Conservation (phyloP, 2,888 invertebrate species). For the Perithous albicinctus region DNA sequence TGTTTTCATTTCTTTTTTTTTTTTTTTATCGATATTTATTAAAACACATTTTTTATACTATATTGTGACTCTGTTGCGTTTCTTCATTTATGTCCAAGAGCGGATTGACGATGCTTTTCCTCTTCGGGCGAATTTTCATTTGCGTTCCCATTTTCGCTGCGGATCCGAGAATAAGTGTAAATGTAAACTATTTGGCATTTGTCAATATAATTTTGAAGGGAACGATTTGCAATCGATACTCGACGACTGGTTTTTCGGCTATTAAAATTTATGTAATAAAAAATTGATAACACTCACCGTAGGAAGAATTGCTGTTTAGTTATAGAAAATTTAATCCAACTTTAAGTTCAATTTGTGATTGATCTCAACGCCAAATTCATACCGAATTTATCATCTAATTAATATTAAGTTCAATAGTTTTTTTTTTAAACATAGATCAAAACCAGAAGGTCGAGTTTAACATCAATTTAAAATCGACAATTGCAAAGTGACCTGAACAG, state of each 20-base stretch:
- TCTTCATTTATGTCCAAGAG: not conserved
- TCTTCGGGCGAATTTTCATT: not conserved
- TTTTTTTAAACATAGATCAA: no score
- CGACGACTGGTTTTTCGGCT: slow-evolving; percentile 29
- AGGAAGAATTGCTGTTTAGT: no score
- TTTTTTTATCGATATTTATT: slow-evolving; percentile 83
- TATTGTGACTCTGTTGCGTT: slow-evolving; percentile 54
- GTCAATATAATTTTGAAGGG: no score
- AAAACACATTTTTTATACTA: slow-evolving; percentile 81
- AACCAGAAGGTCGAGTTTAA: not conserved
- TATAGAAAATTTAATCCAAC: no score
- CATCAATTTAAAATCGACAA: not conserved
- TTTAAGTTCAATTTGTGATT: not conserved
- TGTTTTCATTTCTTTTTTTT: slow-evolving; percentile 79
- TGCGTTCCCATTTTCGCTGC: not conserved
- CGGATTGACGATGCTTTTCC: not conserved
- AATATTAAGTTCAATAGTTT: no score
- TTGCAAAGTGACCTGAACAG: not conserved
- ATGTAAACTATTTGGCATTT: no score
- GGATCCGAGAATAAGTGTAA: not conserved
- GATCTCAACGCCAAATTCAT: not conserved
- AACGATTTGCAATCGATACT: slow-evolving; percentile 42
- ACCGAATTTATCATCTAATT: not conserved
- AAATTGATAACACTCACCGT: no score
- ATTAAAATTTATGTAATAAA: no score